Base-by-base conservation (phyloP, 2,888 invertebrate species). In the Dromius quadrimaculatus region DNA sequence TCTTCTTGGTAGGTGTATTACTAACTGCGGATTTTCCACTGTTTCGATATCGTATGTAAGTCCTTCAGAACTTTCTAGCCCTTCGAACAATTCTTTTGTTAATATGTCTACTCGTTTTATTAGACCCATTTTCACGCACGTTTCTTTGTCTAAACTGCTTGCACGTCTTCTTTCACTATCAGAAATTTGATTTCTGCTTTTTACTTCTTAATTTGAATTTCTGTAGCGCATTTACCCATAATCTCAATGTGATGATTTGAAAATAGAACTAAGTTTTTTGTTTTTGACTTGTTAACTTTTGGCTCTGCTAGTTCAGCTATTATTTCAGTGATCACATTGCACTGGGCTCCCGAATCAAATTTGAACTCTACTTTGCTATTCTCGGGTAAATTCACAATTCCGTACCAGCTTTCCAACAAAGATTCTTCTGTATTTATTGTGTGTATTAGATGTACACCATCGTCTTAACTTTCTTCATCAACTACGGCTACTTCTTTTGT, bases 321-420 rank as follows among this genome's bases (percentile, higher is more conserved):
- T 2, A 6, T 9, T 22, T 47, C 2, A 19, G 19, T 5, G 2
- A 47, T 47, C 1, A 47, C 47, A 19, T 47, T 47, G 15, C 47
- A 47, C 11, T 47, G 47, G 6, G 47, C 47, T 8, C 47, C 47
- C 11, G 47, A 19, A 8, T 20, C 47, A 8, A 47, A 19, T 47
- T 47, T 47, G 8, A 47, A 47, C 8, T 47, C 15, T 5, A 47
- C 47, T 47, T 22, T 8, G 9, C 6, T 8, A 19, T 11, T 47
- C n/a, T 47, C 11, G 8, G 20, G 47, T 20, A 41, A 13, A 6
- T 41, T 41, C n/a, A 3, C 41, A 41, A 41, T 41, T 41, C 36
- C 36, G 36, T 36, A 11, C 4, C 17, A 45, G 45, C 45, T 45
- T 32, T 6, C 8, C 45, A 45, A 17, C 45, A 45, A 5, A 36